A percentile compares a stretch with the other conserved stretches of the same genome.
Evolutionary conservation across 2,888 invertebrate genomes (phyloP).

Genomic region (Ophion obscuratus): DNA sequence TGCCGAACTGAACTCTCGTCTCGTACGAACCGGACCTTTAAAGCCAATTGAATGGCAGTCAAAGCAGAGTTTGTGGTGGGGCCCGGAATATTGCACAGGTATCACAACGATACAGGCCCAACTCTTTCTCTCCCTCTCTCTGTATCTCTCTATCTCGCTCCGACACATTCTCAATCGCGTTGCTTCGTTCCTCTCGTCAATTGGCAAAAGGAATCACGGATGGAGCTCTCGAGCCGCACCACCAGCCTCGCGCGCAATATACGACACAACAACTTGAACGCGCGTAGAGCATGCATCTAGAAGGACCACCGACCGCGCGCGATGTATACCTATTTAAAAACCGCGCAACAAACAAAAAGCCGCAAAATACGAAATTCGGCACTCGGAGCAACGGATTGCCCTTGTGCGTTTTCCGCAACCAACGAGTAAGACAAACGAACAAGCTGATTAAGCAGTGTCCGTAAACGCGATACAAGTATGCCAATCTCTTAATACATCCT

Average conservation of each 20-base stretch:
- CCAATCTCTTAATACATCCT: background rate
- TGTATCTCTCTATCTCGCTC: conserved; percentile 50
- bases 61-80: conserved; percentile 67
- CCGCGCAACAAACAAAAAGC: no score
- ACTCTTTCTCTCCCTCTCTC: conserved; percentile 63
- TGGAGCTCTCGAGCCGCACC: conserved; percentile 17
- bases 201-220: conserved; percentile 59
- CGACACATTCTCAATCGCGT: conserved; percentile 46
- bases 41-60: conserved; percentile 72
- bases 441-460: background rate
- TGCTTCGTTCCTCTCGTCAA: conserved; percentile 40
- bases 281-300: no score
- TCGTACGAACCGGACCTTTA: conserved; percentile 69
- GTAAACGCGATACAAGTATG: background rate
- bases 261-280: conserved; percentile 14
- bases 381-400: background rate
- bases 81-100: conserved; percentile 54
- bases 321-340: no score
- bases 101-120: conserved; percentile 57
- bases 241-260: conserved; percentile 37
- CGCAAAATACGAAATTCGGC: no score
- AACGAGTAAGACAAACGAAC: background rate
- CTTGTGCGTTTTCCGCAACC: background rate
- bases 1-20: conserved; percentile 70
- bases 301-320: no score